phyloP scores from a whole-genome alignment of 2,888 invertebrate genomes.

The Lepetodrilus schrolli region DNA sequence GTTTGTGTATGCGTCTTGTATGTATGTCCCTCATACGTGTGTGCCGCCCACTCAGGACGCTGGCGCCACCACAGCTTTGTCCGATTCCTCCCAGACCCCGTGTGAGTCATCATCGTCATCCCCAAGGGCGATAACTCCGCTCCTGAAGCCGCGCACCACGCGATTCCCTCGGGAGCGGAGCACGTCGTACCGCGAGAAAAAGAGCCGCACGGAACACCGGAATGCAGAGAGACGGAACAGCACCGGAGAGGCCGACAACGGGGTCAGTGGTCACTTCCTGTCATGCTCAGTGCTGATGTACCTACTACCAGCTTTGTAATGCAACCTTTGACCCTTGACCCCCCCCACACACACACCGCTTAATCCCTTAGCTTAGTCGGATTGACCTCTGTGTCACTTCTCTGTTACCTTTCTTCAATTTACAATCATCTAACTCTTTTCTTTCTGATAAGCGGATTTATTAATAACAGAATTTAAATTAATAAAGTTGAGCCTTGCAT shows the following conservation, averaged over 20 bases:
- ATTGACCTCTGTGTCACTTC: too few relatives aligned
- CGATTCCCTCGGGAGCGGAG: constrained; percentile 46
- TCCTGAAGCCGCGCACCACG: constrained; percentile 33
- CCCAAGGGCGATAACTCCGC: background rate
- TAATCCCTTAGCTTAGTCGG: too few relatives aligned
- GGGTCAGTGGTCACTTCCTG: constrained; percentile 58
- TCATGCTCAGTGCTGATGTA: background rate
- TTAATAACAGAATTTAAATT: too few relatives aligned
- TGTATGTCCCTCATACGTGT: background rate
- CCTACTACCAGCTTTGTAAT: background rate
- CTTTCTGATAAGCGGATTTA: too few relatives aligned
- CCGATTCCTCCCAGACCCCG: constrained; percentile 20
- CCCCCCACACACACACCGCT: too few relatives aligned
- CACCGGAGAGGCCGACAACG: constrained; percentile 66
- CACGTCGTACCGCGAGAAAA: constrained; percentile 68
- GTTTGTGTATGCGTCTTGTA: background rate
- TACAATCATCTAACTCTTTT: too few relatives aligned
- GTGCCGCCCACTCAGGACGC: constrained; percentile 27
- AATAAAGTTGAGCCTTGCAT: too few relatives aligned
- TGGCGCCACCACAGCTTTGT: too few relatives aligned
- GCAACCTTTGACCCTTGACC: too few relatives aligned
- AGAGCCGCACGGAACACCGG: constrained; percentile 76
- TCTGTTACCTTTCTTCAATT: too few relatives aligned
- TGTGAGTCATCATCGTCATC: constrained; percentile 4
- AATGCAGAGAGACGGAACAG: constrained; percentile 68